A percentile compares a stretch with the other conserved stretches of the same genome.
Conservation (phyloP, 2,113 vertebrate genomes). For the Micronycteris hirsuta region DNA sequence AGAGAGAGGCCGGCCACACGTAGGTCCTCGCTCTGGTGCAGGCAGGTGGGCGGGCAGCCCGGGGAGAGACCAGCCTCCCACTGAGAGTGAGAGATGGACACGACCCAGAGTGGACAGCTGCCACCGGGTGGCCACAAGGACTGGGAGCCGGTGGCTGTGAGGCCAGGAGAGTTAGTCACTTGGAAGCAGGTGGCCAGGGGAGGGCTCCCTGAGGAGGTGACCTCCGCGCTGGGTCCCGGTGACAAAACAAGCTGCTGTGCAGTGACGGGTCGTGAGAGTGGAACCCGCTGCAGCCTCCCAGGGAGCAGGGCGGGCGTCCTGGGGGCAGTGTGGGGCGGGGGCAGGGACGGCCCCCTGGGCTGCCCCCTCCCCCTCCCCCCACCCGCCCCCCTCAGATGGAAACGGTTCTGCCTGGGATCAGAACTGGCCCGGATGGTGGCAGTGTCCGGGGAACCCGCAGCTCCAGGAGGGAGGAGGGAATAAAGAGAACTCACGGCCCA, state of each 20-base stretch:
- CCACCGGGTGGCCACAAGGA: neutral
- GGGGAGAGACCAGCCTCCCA: neutral
- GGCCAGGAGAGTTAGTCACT: neutral
- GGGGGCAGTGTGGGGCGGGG: neutral
- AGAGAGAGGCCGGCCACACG: slow-evolving; percentile 82
- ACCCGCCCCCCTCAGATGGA: neutral
- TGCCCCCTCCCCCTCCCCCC: neutral
- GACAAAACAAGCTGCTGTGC: neutral
- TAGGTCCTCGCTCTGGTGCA: slow-evolving; percentile 66
- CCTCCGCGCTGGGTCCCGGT: neutral
- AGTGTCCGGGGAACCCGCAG: neutral
- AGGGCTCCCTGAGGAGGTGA: neutral
- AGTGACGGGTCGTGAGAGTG: fast-evolving
- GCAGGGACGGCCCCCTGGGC: neutral
- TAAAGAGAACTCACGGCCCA: fast-evolving
- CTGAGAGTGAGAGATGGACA: neutral
- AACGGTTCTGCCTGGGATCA: neutral
- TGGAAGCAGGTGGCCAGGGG: neutral
- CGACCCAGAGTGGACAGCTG: neutral
- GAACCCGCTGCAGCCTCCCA: too few relatives aligned
- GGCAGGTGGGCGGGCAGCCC: neutral
- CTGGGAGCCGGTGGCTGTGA: neutral
- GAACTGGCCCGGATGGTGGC: fast-evolving
- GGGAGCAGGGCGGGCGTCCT: too few relatives aligned
- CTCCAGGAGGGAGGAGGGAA: fast-evolving